Conservation (phyloP, 2,888 invertebrate species). For the Apoda limacodes region DNA sequence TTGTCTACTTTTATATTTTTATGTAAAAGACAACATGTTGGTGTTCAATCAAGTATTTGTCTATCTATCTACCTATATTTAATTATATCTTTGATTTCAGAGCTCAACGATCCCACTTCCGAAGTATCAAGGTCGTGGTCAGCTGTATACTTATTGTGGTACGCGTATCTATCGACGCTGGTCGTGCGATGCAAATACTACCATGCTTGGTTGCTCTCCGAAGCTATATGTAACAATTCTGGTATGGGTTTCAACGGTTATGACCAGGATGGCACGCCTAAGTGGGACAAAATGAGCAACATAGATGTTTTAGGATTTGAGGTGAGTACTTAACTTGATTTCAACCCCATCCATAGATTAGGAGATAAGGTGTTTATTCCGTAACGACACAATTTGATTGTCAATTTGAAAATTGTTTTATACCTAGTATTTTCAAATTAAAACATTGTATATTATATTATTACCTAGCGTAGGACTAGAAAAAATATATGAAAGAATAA, state of each 20-base stretch:
- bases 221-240: slow-evolving; percentile 94
- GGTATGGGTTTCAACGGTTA: slow-evolving; percentile 93
- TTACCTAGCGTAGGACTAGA: too few species aligned
- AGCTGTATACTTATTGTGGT: slow-evolving; percentile 59
- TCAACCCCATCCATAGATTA: not conserved
- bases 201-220: slow-evolving; percentile 96
- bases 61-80: too few species aligned
- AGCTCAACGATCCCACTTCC: slow-evolving; percentile 50
- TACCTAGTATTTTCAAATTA: too few species aligned
- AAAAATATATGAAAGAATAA: too few species aligned
- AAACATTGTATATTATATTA: too few species aligned
- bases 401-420: too few species aligned
- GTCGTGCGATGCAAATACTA: slow-evolving; percentile 93
- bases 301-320: slow-evolving; percentile 91
- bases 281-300: slow-evolving; percentile 95
- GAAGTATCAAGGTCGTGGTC: slow-evolving; percentile 64
- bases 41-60: too few species aligned
- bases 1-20: too few species aligned
- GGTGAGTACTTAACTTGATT: slow-evolving; percentile 64
- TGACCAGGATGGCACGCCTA: slow-evolving; percentile 77
- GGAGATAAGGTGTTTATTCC: too few species aligned
- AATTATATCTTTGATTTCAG: too few species aligned
- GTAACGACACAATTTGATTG: too few species aligned
- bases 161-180: slow-evolving; percentile 84
- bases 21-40: too few species aligned